Evolutionary conservation across 2,797 vertebrate species (phyloP), one percentile per base, ranked within the genome.

Genomic region (Brachyalestes nurse): DNA sequence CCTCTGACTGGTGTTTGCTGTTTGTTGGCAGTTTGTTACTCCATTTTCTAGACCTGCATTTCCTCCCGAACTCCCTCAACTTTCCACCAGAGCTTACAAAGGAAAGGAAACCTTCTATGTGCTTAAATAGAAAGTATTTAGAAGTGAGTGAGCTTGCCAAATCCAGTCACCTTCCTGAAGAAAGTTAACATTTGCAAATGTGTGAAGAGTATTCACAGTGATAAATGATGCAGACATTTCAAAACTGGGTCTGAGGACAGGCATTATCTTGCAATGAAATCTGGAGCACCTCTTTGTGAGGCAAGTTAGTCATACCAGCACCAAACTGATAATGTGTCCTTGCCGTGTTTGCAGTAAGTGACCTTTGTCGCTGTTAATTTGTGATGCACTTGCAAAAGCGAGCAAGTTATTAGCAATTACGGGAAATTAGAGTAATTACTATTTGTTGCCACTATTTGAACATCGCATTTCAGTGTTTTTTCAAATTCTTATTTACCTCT

Each of bases 121-220:
- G 6, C 40, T 3, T 5, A 17, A 49, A 28, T 14, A 25, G 5
- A 21, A 49, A 16, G n/a, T 70, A 21, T 8, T 49, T 25, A 70
- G 9, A 51, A 21, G 9, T 47, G 12, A 45, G 55, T 4, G 6
- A 21, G 19, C 0, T 5, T n/a, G n/a, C 45, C 12, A 53, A 14
- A 1, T 53, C 14, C 8, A 5, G 55, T 21, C n/a, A 7, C 55
- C 7, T 57, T 21, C 5, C 53, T 57, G 53, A 57, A 21, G 53
- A 57, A 57, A 7, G 19, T n/a, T 57, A 21, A 57, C 6, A n/a
- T 57, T 21, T n/a, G 13, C 16, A 66, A 42, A 66, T 47, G 34
- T 42, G 40, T 40, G 62, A 61, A 38, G 6, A 60, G 34, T 12
- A 78, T 57, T 70, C 55, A 40, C 45, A 76, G n/a, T 34, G 23